Base-by-base conservation (phyloP, 2,113 vertebrate species). In the Chaenogobius annularis region DNA sequence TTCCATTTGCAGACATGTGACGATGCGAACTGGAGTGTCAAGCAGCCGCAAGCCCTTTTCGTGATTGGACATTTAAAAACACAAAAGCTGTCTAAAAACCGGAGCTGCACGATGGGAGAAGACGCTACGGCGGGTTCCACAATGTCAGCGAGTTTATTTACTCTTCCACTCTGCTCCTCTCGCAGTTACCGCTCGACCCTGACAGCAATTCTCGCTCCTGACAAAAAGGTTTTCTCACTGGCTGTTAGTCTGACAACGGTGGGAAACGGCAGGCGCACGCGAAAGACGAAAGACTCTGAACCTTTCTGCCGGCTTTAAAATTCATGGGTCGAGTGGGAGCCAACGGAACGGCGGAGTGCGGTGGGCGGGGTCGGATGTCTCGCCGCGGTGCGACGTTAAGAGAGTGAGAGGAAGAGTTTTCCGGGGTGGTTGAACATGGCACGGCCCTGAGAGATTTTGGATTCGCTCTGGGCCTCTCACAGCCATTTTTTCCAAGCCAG, bases 61-160 rank as follows among this genome's bases (percentile, higher is more conserved):
- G 55, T 82, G 83, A 80, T 86, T 80, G 66, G 10, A 65, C 78
- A 75, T 35, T 62, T 61, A 31, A 31, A 31, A 31, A 31, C 46
- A 72, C 59, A 65, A 35, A 62, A 62, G 7, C 19, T 77, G 68
- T 3, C 10, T 23, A 64, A 78, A 35, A 72, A 63, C 80, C 54
- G 64, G 26, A 47, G 55, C 56, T 50, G 58, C 37, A 35, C 31
- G 0, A 2, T 50, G 23, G 66, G 74, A 3, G 44, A 50, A 55
- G 26, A 31, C 26, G 68, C 37, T 50, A 68, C 15, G 46, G 19
- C 0, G 37, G 10, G 66, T 61, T 22, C 54, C 64, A n/a, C 76
- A 81, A 23, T 7, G 78, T 80, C 80, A 79, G 71, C 55, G 43
- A 31, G 20, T 77, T 75, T 19, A 79, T 88, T 82, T 85, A 62